Percentiles rank a stretch among this genome's conserved stretches.
Evolutionary conservation across 2,888 invertebrate species (phyloP).

Genomic region (Athrips mouffetella): DNA sequence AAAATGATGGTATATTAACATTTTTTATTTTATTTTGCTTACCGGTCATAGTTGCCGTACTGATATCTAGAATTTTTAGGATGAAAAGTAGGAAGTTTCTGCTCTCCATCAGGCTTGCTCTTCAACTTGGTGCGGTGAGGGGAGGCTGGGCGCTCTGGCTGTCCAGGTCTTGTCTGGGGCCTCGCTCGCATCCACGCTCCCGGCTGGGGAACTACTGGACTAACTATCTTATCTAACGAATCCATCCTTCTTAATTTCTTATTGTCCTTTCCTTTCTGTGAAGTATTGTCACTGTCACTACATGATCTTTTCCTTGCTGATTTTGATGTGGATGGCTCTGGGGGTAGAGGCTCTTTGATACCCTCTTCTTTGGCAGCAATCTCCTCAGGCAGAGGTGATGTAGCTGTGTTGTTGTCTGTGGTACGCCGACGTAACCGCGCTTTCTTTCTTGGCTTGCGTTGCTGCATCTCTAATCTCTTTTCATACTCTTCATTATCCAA

Average conservation of each 20-base stretch:
- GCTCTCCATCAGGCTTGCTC: constrained; percentile 56
- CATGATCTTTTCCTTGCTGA: constrained; percentile 68
- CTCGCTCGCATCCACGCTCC: constrained; percentile 86
- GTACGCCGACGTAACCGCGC: constrained; percentile 77
- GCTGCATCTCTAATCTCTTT: constrained; percentile 84
- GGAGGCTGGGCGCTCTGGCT: constrained; percentile 68
- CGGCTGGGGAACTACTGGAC: constrained; percentile 93
- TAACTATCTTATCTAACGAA: constrained; percentile 92
- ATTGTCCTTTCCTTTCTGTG: constrained; percentile 71
- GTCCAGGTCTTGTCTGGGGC: constrained; percentile 54
- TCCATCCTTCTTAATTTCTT: constrained; percentile 83
- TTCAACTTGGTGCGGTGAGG: constrained; percentile 58
- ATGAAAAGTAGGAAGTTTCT: constrained; percentile 82
- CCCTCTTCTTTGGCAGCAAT: constrained; percentile 44
- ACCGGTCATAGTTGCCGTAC: constrained; percentile 97
- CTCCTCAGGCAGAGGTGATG: constrained; percentile 44
- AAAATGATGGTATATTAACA: not conserved
- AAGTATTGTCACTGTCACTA: constrained; percentile 77
- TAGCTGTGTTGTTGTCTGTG: constrained; percentile 54
- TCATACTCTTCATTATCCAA: constrained; percentile 90
- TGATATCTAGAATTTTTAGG: constrained; percentile 89
- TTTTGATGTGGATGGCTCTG: constrained; percentile 60
- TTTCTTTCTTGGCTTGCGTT: constrained; percentile 82
- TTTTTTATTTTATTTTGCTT: constrained; percentile 16
- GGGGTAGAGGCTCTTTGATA: constrained; percentile 59